phyloP scores from a whole-genome alignment of 2,888 invertebrate genomes.

The Philonicus albiceps region DNA sequence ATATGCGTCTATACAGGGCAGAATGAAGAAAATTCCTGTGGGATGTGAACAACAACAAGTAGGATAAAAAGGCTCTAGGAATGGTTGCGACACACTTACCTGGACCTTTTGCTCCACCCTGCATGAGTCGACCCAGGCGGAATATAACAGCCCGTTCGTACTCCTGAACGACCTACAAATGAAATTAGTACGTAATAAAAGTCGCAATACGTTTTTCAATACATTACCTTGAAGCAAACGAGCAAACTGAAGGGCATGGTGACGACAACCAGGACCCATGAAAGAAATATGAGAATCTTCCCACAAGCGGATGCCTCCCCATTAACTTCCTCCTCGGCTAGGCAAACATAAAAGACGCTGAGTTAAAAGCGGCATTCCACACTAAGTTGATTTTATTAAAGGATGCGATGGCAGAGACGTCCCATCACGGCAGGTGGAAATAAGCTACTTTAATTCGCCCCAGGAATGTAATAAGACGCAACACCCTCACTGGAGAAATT shows the following conservation, averaged over 20 bases:
- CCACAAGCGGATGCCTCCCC: conserved; percentile 80
- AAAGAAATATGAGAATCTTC: conserved; percentile 79
- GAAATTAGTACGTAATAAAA: conserved; percentile 4
- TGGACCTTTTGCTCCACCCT: conserved; percentile 93
- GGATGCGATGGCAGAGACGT: background rate
- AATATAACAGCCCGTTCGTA: conserved; percentile 97
- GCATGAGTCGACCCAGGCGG: conserved; percentile 84
- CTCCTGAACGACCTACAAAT: conserved; percentile 87
- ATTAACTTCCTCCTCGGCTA: conserved; percentile 70
- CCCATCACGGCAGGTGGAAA: background rate
- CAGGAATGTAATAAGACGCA: background rate
- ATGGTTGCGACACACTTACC: conserved; percentile 67
- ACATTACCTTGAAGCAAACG: conserved; percentile 89
- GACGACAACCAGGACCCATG: conserved; percentile 81
- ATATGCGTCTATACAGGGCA: conserved; percentile 95
- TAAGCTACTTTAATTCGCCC: background rate
- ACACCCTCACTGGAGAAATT: background rate
- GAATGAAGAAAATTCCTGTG: conserved; percentile 93
- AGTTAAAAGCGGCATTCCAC: background rate
- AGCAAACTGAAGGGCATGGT: conserved; percentile 93
- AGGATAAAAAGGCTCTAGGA: background rate
- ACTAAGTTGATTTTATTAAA: background rate
- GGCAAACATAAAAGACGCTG: conserved; percentile 52
- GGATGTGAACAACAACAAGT: conserved; percentile 51
- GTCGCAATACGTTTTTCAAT: background rate